Evolutionary conservation across 1,140 invertebrate genomes (phyloP).

Genomic region (Eriocheir sinensis): DNA sequence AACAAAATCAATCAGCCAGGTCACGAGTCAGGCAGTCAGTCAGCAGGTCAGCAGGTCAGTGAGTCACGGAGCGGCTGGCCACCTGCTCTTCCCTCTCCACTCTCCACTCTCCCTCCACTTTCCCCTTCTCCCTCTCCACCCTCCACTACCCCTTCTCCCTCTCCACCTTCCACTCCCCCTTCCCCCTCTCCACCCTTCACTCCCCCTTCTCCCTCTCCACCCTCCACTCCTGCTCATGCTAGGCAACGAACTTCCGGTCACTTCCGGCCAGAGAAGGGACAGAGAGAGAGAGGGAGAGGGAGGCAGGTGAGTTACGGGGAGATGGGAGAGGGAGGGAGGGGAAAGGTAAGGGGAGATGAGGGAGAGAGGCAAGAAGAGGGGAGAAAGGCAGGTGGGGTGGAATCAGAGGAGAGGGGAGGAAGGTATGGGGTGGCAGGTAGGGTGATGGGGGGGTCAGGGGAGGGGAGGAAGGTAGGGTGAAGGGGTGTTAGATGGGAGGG

Average conservation of each 20-base stretch:
- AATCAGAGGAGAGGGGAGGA: not conserved
- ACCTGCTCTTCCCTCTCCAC: not conserved
- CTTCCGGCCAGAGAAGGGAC: constrained; percentile 39
- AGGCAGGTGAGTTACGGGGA: not conserved
- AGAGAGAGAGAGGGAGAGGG: not conserved
- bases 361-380: not conserved
- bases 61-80: no score
- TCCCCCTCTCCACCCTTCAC: not conserved
- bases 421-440: not conserved
- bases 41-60: no score
- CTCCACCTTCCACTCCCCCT: no score
- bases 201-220: not conserved
- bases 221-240: not conserved
- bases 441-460: not conserved
- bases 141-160: not conserved
- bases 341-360: not conserved
- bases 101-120: not conserved
- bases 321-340: not conserved
- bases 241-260: constrained; percentile 67
- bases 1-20: no score
- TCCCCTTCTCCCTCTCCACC: not conserved
- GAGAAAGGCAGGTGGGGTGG: not conserved
- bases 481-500: no score
- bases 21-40: no score
- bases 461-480: not conserved